Conservation (phyloP, 2,113 vertebrate genomes). For the Halichoeres trimaculatus region DNA sequence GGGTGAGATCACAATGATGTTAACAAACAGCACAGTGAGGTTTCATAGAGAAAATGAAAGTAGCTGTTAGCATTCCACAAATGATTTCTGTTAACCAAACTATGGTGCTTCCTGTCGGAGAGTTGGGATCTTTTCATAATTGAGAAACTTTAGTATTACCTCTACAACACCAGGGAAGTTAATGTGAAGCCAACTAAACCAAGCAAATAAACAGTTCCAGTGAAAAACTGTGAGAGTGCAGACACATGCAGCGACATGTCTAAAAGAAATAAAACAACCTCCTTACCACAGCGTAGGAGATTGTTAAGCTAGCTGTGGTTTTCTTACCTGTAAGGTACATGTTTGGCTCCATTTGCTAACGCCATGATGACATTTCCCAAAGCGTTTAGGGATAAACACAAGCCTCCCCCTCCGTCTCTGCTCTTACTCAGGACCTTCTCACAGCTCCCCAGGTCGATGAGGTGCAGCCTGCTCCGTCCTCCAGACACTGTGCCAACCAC, state of each 20-base stretch:
- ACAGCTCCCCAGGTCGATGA: conserved; percentile 96
- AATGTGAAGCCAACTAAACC: conserved; percentile 36
- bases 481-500: conserved; percentile 81
- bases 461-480: conserved; percentile 94
- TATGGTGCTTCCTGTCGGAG: background rate
- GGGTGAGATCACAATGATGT: conserved; percentile 42
- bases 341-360: conserved; percentile 94
- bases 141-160: conserved; percentile 34
- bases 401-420: conserved; percentile 88
- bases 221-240: conserved; percentile 20
- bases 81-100: too few relatives aligned
- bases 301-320: conserved; percentile 4
- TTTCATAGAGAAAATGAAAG: conserved; percentile 21
- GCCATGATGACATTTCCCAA: conserved; percentile 96
- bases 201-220: conserved; percentile 32
- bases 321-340: conserved; percentile 96
- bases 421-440: conserved; percentile 89
- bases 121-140: too few relatives aligned
- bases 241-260: conserved; percentile 43
- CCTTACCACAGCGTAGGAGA: background rate
- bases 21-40: conserved; percentile 29
- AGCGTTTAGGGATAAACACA: conserved; percentile 91
- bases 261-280: conserved; percentile 37
- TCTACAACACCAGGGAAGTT: conserved; percentile 41
- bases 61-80: background rate